These are phyloP conservation scores for Drosophila cognata DNA, from an alignment of 2,888 invertebrate genomes.

Conservation along the genomic window DNA sequence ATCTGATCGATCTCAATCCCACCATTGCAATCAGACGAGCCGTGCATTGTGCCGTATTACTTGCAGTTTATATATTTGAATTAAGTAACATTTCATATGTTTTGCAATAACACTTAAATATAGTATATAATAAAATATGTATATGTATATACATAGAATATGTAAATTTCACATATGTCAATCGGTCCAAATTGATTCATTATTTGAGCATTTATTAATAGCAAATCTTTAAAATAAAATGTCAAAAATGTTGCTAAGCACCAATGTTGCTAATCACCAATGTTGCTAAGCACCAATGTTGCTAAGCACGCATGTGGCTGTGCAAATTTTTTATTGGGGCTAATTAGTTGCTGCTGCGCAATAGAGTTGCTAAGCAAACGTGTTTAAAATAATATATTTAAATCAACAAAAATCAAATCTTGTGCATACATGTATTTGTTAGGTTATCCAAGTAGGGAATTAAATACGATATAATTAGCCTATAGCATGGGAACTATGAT, in stretches of 20 bases:
- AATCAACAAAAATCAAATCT: neutral
- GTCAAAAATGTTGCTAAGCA: slow-evolving; percentile 3
- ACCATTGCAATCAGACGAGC: slow-evolving; percentile 20
- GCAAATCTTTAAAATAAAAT: neutral
- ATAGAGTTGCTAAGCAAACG: neutral
- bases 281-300: slow-evolving; percentile 18
- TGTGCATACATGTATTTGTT: neutral
- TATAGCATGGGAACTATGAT: neutral
- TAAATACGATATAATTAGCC: neutral
- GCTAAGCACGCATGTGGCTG: neutral
- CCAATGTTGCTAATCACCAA: slow-evolving; percentile 8
- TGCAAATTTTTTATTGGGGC: neutral
- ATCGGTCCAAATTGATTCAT: neutral
- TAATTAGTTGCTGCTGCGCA: neutral
- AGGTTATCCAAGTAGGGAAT: neutral
- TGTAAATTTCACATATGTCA: neutral
- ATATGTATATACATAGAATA: slow-evolving; percentile 4
- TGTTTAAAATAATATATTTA: neutral
- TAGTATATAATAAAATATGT: slow-evolving; percentile 22
- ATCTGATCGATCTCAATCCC: slow-evolving; percentile 5
- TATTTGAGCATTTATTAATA: neutral
- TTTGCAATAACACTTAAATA: slow-evolving; percentile 36
- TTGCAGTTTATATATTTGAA: slow-evolving; percentile 63
- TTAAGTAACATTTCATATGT: slow-evolving; percentile 49
- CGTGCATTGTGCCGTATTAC: slow-evolving; percentile 52